Evolutionary conservation across 2,888 invertebrate species (phyloP).

Genomic region (Ceratothoa steindachneri): DNA sequence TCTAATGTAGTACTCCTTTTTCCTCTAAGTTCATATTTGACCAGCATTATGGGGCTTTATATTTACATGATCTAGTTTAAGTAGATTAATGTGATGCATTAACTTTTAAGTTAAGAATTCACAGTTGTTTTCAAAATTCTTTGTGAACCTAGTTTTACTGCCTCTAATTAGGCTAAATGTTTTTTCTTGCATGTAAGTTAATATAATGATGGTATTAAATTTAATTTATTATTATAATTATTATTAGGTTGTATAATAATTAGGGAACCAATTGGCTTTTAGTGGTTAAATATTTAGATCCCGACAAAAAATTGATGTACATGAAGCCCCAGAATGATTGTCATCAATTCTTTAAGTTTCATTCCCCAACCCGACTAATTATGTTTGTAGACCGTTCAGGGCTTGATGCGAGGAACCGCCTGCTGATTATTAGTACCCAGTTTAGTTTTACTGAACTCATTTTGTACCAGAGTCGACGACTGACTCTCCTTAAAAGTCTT

Average conservation of each 20-base stretch:
- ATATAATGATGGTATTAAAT: background rate
- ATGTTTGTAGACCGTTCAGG: constrained; percentile 1
- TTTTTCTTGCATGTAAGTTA: background rate
- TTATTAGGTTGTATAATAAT: background rate
- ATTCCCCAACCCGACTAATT: background rate
- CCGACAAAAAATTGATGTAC: background rate
- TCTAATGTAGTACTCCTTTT: background rate
- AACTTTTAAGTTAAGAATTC: background rate
- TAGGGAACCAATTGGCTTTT: background rate
- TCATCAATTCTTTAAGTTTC: constrained; percentile 1
- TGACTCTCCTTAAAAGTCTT: background rate
- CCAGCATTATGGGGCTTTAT: constrained; percentile 7
- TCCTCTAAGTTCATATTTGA: background rate
- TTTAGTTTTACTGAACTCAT: background rate
- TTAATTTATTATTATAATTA: background rate
- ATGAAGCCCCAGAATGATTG: constrained; percentile 6
- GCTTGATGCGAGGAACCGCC: constrained; percentile 1
- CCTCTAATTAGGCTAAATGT: no score
- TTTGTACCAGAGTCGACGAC: background rate
- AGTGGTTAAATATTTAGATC: background rate
- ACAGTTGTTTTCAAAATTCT: background rate
- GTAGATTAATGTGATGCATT: background rate
- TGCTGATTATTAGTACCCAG: background rate
- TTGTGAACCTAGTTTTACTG: background rate
- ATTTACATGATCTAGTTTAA: background rate